A percentile compares a stretch with the other conserved stretches of the same genome.
Conservation (phyloP, 53 echinoderm and acorn worm genomes). For the Paelopatides confundens region DNA sequence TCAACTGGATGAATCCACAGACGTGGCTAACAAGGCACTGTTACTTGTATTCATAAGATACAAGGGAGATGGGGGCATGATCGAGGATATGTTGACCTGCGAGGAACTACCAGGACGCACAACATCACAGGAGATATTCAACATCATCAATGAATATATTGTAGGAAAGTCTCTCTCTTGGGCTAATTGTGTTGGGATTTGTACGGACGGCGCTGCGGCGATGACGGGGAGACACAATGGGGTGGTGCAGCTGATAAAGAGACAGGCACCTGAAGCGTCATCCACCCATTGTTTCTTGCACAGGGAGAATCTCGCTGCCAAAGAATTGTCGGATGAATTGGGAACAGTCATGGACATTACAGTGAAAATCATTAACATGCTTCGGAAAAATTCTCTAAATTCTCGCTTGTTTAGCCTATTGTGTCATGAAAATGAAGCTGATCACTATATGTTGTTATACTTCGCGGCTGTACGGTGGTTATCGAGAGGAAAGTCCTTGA, state of each 20-base stretch:
- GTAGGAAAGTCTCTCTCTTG: neutral
- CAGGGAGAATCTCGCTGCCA: slow-evolving; percentile 6
- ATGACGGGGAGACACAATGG: slow-evolving; percentile 40
- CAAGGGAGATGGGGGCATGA: neutral
- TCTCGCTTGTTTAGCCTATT: neutral
- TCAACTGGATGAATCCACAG: slow-evolving; percentile 24
- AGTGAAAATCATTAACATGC: slow-evolving; percentile 30
- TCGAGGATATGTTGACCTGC: slow-evolving; percentile 38
- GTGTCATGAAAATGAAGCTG: slow-evolving; percentile 34
- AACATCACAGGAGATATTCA: slow-evolving; percentile 28
- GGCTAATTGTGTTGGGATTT: slow-evolving; percentile 32
- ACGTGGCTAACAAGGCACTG: slow-evolving; percentile 23
- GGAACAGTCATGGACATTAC: slow-evolving; percentile 32
- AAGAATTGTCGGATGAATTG: slow-evolving; percentile 10
- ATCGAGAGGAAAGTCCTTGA: slow-evolving; percentile 12
- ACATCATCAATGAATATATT: neutral
- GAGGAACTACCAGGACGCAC: slow-evolving; percentile 17
- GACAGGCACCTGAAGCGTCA: slow-evolving; percentile 12
- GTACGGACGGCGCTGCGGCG: slow-evolving; percentile 38
- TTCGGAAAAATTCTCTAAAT: slow-evolving; percentile 13
- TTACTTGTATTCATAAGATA: slow-evolving; percentile 32
- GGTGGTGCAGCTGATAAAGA: slow-evolving; percentile 15
- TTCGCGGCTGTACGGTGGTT: slow-evolving; percentile 38
- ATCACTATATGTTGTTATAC: slow-evolving; percentile 12
- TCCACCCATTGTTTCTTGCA: slow-evolving; percentile 38